A percentile compares a stretch with the other conserved stretches of the same genome.
phyloP scores from a whole-genome alignment of 2,113 vertebrate species.

The Tretioscincus oriximinensis region DNA sequence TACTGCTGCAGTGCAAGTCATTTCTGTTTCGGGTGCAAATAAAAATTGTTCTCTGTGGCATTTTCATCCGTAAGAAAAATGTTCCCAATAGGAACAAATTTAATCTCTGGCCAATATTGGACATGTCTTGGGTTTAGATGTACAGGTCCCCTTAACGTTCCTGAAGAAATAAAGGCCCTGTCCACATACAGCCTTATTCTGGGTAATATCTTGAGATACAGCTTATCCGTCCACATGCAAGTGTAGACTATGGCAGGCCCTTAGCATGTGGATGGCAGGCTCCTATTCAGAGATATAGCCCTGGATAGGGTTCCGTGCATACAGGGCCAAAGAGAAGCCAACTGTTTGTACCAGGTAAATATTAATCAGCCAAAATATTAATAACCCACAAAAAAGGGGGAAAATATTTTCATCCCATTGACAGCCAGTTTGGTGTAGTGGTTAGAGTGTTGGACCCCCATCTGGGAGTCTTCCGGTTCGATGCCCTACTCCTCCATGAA shows the following conservation, averaged over 20 bases:
- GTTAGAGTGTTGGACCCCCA: no score
- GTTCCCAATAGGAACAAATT: neutral
- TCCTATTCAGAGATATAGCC: no score
- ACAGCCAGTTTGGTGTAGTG: no score
- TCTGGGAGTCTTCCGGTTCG: no score
- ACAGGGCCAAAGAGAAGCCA: neutral
- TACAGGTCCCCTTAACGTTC: fast-evolving
- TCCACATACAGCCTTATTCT: no score
- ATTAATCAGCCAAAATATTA: fast-evolving
- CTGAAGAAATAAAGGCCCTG: neutral
- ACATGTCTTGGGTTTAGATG: neutral
- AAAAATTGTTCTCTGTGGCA: constrained; percentile 18
- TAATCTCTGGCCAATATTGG: neutral
- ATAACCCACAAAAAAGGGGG: neutral
- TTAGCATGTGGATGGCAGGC: no score
- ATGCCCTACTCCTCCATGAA: no score
- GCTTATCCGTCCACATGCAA: no score
- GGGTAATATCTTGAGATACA: no score
- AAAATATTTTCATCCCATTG: fast-evolving
- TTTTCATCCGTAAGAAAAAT: neutral
- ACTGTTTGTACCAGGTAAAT: neutral
- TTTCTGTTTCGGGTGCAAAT: neutral
- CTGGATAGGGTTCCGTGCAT: no score
- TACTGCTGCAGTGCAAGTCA: neutral
- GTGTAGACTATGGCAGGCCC: no score